Evolutionary conservation across 2,888 invertebrate species (phyloP).

Genomic region (Tetrapedia diversipes): DNA sequence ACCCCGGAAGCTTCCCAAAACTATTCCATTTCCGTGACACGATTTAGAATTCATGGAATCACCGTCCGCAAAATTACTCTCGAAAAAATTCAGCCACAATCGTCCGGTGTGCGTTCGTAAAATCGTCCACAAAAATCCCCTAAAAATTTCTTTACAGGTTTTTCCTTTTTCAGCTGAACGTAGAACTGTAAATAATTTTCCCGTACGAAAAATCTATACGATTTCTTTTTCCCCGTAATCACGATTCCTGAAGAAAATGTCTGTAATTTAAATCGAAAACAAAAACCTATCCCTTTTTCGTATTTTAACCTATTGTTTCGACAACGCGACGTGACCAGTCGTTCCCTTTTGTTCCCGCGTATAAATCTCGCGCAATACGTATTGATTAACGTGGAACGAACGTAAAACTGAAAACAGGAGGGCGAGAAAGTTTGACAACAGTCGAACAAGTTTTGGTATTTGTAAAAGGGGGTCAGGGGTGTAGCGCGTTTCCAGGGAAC

Average conservation of each 20-base stretch:
- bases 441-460: slow-evolving; percentile 27
- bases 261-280: too few species aligned
- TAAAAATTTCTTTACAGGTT: too few species aligned
- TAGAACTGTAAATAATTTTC: too few species aligned
- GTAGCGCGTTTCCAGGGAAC: slow-evolving; percentile 2
- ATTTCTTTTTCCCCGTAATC: too few species aligned
- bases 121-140: background rate
- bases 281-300: too few species aligned
- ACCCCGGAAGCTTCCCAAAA: background rate
- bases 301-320: background rate
- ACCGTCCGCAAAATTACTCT: too few species aligned
- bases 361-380: slow-evolving; percentile 20
- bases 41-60: background rate
- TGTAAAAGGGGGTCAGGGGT: slow-evolving; percentile 1
- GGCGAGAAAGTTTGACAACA: slow-evolving; percentile 22
- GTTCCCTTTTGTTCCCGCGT: slow-evolving; percentile 4
- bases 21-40: background rate
- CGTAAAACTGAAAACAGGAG: background rate
- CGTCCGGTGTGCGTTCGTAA: too few species aligned
- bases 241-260: too few species aligned
- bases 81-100: too few species aligned
- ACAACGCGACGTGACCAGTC: background rate
- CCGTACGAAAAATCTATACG: too few species aligned
- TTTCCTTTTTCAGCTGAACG: too few species aligned
- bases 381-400: slow-evolving; percentile 22